Conservation (phyloP, 2,113 vertebrate genomes). For the Sialia sialis region DNA sequence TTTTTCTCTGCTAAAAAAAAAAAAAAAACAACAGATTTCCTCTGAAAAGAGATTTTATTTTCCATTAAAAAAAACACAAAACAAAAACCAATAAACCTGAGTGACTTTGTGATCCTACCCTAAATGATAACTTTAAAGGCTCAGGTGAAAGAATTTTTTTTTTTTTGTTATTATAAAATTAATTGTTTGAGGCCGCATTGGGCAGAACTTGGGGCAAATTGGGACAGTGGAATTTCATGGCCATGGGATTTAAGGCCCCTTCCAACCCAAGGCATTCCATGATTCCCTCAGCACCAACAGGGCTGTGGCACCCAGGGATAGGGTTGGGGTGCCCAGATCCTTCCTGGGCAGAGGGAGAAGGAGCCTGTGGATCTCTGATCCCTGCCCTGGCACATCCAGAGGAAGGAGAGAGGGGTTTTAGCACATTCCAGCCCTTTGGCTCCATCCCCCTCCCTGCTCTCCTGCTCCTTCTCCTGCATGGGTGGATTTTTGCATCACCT, state of each 20-base stretch:
- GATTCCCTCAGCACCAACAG: neutral
- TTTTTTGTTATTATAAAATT: neutral
- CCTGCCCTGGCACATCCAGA: neutral
- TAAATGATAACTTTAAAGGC: neutral
- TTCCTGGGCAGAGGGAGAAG: neutral
- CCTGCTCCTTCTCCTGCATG: neutral
- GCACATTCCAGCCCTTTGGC: neutral
- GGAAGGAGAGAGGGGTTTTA: fast-evolving
- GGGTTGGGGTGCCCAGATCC: neutral
- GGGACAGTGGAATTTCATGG: neutral
- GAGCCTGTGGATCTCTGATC: neutral
- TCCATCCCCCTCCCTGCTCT: neutral
- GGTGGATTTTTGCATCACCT: neutral
- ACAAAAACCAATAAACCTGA: neutral
- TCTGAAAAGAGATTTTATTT: neutral
- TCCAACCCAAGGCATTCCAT: neutral
- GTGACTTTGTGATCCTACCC: neutral
- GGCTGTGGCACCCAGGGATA: neutral
- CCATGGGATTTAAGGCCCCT: neutral
- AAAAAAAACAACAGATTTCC: neutral
- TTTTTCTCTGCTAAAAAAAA: neutral
- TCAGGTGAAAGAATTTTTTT: neutral
- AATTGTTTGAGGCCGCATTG: neutral
- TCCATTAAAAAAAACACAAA: neutral
- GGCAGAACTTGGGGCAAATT: neutral